A percentile compares a stretch with the other conserved stretches of the same genome.
phyloP scores from a whole-genome alignment of 2,888 invertebrate species.

The Cephus runcator region DNA sequence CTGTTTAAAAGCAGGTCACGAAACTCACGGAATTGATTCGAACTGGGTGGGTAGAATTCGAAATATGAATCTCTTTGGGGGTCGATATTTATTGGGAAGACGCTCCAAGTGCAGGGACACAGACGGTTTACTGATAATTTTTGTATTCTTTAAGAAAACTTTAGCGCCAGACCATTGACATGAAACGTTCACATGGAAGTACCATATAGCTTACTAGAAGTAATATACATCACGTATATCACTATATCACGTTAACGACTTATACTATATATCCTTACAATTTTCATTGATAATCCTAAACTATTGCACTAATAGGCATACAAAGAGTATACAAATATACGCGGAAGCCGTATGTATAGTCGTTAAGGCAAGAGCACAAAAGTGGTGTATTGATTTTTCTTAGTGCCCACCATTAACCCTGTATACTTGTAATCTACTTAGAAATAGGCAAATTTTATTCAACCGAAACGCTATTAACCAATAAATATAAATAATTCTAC shows the following conservation, averaged over 20 bases:
- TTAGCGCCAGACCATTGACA: neutral
- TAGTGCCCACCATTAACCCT: slow-evolving; percentile 8
- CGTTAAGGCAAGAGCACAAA: neutral
- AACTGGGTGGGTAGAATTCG: neutral
- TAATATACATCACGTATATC: no score
- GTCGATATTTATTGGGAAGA: neutral
- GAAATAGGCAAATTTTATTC: neutral
- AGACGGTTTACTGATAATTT: neutral
- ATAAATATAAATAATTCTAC: neutral
- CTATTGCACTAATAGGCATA: neutral
- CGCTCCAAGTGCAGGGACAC: neutral
- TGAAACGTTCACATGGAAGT: neutral
- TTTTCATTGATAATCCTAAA: neutral
- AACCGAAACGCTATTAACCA: neutral
- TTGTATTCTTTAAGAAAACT: neutral
- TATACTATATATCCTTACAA: neutral
- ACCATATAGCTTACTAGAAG: neutral
- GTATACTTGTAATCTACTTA: neutral
- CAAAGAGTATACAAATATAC: neutral
- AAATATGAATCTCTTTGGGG: neutral
- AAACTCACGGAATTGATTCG: neutral
- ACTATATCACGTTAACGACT: neutral
- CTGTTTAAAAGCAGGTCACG: neutral
- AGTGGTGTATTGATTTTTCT: slow-evolving; percentile 30
- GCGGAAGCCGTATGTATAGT: neutral